Evolutionary conservation across 2,113 vertebrate species (phyloP).

Genomic region (Microcebus murinus): DNA sequence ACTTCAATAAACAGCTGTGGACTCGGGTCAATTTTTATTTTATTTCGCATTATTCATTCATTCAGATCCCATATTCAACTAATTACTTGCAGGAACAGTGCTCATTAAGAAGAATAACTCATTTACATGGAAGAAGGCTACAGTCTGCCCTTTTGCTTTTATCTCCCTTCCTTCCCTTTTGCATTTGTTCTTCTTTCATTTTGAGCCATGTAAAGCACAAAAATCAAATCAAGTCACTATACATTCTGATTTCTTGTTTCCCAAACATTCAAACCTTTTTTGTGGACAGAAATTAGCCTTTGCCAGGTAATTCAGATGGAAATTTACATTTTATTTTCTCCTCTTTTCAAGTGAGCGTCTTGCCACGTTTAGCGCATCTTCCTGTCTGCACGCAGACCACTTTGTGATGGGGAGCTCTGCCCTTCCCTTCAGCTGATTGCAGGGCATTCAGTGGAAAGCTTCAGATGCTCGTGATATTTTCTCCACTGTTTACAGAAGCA

Average conservation of each 20-base stretch:
- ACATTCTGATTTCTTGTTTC: conserved; percentile 65
- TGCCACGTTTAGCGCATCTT: background rate
- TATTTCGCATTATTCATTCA: conserved; percentile 66
- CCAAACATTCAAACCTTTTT: conserved; percentile 40
- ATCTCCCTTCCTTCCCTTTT: background rate
- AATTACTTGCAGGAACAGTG: conserved; percentile 65
- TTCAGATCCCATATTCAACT: conserved; percentile 37
- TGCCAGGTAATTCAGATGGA: conserved; percentile 13
- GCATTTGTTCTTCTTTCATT: conserved; percentile 16
- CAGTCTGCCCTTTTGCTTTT: background rate
- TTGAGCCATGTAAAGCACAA: background rate
- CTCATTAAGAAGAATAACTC: conserved; percentile 65
- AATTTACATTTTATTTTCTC: conserved; percentile 1
- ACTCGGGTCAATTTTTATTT: conserved; percentile 59
- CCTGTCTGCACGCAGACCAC: background rate
- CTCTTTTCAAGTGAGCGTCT: background rate
- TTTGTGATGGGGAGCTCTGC: background rate
- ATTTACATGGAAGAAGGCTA: conserved; percentile 14
- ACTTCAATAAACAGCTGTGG: conserved; percentile 46
- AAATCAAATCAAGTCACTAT: conserved; percentile 48
- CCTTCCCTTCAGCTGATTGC: background rate
- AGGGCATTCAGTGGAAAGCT: conserved; percentile 32
- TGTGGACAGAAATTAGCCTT: conserved; percentile 57
- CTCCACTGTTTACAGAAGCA: conserved; percentile 72
- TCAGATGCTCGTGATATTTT: conserved; percentile 49